Evolutionary conservation across 2,113 vertebrate genomes (phyloP), one percentile per base, ranked within the genome.

Genomic region (Trematomus loennbergii): DNA sequence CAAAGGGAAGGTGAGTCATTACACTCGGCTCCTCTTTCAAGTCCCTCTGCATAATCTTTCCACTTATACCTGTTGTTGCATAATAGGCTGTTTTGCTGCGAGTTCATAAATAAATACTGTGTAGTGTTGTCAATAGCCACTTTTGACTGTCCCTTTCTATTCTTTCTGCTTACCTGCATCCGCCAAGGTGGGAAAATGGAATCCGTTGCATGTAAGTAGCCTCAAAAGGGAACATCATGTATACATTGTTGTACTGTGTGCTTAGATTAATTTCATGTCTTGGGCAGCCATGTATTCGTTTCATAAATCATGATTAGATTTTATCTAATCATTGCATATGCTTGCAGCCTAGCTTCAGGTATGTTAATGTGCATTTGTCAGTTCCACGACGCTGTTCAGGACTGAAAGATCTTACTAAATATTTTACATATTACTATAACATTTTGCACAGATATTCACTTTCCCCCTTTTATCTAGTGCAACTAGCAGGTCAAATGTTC

Each of bases 201-300:
- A 97, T 94, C 97, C 97, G 72, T 96, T 99, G 95, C 96, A 97
- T 88, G 98, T 99, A 96, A 99, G 98, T 98, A 88, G 68, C 74
- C 78, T 53, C n/a, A 15, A 71, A 79, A 15, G 2, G 0, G 20
- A 55, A 52, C 18, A n/a, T 45, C n/a, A 36, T 10, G 53, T 13
- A 74, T 5, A 22, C 7, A 17, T 11, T 43, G 4, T 1, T 66
- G 12, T 22, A 54, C 3, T 52, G 20, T 66, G 43, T 50, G 43
- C 63, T 70, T 48, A 16, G 58, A 78, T 72, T 69, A 17, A 29
- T 12, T 15, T 36, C 16, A 57, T 58, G 18, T 61, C 54, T 64
- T 1, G 13, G 17, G 4, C 25, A 64, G 17, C 65, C 20, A 9
- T 43, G 3, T 46, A 55, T 46, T 62, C 20, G 55, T 63, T 76